Evolutionary conservation across 2,113 vertebrate genomes (phyloP).

Genomic region (Cyprinodon variegatus): DNA sequence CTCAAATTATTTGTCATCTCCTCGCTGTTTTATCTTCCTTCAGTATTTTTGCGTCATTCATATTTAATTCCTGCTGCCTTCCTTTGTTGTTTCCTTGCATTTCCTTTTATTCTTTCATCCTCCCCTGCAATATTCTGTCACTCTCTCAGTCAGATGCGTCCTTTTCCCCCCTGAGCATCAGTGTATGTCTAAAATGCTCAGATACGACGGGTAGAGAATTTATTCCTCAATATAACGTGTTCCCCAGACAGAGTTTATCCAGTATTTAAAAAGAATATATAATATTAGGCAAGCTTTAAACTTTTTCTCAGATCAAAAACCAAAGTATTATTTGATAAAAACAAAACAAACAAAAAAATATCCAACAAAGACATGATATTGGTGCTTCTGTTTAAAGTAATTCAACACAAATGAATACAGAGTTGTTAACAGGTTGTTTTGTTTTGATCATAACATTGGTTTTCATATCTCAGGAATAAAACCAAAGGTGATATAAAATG

Average conservation of each 20-base stretch:
- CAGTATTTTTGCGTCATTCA: constrained; percentile 34
- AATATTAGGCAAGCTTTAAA: not conserved
- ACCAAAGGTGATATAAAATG: not conserved
- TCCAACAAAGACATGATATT: not conserved
- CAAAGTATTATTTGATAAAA: not conserved
- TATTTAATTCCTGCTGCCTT: constrained; percentile 25
- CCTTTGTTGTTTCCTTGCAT: constrained; percentile 33
- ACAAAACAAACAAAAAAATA: not conserved
- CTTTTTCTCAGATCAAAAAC: constrained; percentile 1
- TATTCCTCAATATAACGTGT: constrained; percentile 15
- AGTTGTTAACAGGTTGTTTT: not conserved
- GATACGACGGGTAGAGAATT: not conserved
- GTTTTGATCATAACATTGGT: not conserved
- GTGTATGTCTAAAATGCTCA: constrained; percentile 10
- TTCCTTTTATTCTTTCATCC: constrained; percentile 50
- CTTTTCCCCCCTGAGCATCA: constrained; percentile 8
- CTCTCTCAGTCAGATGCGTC: constrained; percentile 6
- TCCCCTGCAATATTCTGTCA: constrained; percentile 39
- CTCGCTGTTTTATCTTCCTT: constrained; percentile 27
- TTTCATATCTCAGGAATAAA: not conserved
- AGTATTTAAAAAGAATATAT: not conserved
- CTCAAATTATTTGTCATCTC: constrained; percentile 29
- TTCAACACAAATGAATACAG: not conserved
- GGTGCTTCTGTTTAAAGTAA: not conserved
- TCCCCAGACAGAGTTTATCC: not conserved